These are phyloP conservation scores for Drosophila dunni DNA, from an alignment of 1,140 invertebrate species.

Conservation along the genomic window DNA sequence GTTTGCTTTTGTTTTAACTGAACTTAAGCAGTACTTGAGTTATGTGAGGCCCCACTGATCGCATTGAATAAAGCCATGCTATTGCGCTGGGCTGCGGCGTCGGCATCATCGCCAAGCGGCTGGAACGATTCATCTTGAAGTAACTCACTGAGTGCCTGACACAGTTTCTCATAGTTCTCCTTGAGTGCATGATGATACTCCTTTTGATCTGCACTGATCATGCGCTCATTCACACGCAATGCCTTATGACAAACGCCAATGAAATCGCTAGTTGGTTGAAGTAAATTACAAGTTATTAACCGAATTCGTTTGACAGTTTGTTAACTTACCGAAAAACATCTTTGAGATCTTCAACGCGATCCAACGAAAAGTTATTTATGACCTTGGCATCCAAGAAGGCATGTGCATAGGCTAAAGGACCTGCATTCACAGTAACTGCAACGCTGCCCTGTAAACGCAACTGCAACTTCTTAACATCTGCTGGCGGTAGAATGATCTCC, in stretches of 20 bases:
- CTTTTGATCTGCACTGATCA: conserved; percentile 93
- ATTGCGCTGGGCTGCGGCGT: conserved; percentile 85
- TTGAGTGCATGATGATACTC: conserved; percentile 95
- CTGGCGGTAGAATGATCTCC: conserved; percentile 92
- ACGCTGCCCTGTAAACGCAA: conserved; percentile 95
- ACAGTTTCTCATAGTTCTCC: conserved; percentile 94
- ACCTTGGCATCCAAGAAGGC: conserved; percentile 93
- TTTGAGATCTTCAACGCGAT: conserved; percentile 93
- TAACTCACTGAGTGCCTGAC: conserved; percentile 89
- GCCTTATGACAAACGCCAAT: conserved; percentile 94
- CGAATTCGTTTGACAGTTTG: not conserved
- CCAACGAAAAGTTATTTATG: conserved; percentile 89
- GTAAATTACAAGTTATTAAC: not conserved
- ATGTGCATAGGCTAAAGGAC: conserved; percentile 95
- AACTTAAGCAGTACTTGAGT: conserved; percentile 88
- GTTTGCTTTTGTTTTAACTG: conserved; percentile 31
- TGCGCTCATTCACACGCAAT: conserved; percentile 93
- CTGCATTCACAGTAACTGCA: conserved; percentile 97
- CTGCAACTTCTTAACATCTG: conserved; percentile 95
- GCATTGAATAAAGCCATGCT: conserved; percentile 89
- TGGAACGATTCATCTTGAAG: conserved; percentile 87
- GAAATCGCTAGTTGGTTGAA: conserved; percentile 90
- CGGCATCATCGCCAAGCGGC: conserved; percentile 76
- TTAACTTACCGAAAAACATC: conserved; percentile 91
- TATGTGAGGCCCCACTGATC: conserved; percentile 88